Conservation (phyloP, 1,140 invertebrate genomes). For the Diprion similis region DNA sequence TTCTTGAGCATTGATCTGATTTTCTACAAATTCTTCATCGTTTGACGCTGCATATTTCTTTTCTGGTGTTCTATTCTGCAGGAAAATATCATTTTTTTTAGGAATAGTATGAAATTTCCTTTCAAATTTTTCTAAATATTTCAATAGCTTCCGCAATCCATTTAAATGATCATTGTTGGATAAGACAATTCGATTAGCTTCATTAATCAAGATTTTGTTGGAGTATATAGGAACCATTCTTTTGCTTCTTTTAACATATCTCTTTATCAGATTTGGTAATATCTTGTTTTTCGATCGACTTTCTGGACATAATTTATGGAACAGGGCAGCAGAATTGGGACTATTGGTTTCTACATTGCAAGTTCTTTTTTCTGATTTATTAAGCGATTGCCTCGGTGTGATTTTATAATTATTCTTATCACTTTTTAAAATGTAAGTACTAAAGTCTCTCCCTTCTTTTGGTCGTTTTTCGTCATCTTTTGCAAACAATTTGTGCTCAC, state of each 20-base stretch:
- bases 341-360: background rate
- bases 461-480: no score
- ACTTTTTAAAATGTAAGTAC: no score
- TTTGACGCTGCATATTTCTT: background rate
- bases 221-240: background rate
- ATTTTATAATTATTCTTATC: no score
- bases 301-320: background rate
- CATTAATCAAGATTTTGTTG: background rate
- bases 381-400: no score
- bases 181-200: background rate
- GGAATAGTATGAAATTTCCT: background rate
- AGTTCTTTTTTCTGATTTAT: background rate
- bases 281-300: background rate
- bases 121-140: background rate
- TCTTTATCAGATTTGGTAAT: background rate
- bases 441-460: no score
- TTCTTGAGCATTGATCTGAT: no score
- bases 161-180: background rate
- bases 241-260: background rate
- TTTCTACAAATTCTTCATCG: background rate
- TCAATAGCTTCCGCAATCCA: background rate
- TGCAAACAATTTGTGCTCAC: no score
- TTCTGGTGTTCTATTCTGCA: background rate
- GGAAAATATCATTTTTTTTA: background rate
- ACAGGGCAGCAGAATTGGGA: background rate